Base-by-base conservation (phyloP, 2,113 vertebrate genomes). In the Xiphias gladius region DNA sequence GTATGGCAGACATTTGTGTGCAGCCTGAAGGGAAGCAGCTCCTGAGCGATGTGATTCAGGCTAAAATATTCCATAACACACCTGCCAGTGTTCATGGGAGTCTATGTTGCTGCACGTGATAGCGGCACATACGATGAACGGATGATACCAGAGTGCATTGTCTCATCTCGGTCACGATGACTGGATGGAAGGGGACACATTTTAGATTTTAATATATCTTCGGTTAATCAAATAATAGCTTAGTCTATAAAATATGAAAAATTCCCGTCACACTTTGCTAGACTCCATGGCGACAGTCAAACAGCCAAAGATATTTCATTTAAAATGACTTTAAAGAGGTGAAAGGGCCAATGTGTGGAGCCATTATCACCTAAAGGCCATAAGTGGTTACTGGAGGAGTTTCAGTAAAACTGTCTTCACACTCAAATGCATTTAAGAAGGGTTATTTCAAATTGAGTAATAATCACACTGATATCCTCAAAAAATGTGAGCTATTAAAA, bases 21-120 rank as follows among this genome's bases (percentile, higher is more conserved):
- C 72, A 59, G 66, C 58, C 58, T 70, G 58, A 48, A 50, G 73
- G 67, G 55, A 76, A 54, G 63, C 20, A 19, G 52, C 9, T 55
- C 73, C 62, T 48, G 14, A 55, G 69, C 43, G 64, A 57, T 52
- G 17, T 52, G 32, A 73, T 52, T 30, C 20, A 67, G 41, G 13
- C 46, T 24, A 43, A 46, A 52, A 71, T 59, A 65, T 46, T 72
- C 62, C 50, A 11, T n/a, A 20, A 32, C 13, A 58, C 0, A 12
- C 32, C 7, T 11, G 7, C 41, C 16, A 4, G 24, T 43, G 65
- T 16, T 71, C 22, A 52, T 61, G 48, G 54, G n/a, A 83, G 71
- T 28, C 9, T 39, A 7, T 10, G 37, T 8, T 39, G 37, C 8
- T 8, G 39, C 41, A 64, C 48, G 35, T 30, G 28, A 59, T 32